Evolutionary conservation across 1,140 invertebrate species (phyloP), one percentile per base, ranked within the genome.

Genomic region (Drosophila trapezifrons): DNA sequence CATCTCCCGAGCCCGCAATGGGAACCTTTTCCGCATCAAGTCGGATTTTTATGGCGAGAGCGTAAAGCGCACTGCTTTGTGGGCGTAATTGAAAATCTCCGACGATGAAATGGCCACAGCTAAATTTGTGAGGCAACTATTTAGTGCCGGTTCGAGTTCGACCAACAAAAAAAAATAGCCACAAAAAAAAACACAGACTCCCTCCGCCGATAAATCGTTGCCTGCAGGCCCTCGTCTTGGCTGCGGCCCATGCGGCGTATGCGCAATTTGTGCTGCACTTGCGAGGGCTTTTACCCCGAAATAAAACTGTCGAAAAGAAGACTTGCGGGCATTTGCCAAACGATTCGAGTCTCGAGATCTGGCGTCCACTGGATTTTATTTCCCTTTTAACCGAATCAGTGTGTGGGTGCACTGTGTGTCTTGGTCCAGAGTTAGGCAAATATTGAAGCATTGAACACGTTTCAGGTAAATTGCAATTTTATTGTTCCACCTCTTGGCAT

Each of bases 381-480:
- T 38, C 22, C 40, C 32, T 60, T 35, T 58, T 27, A 13, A 35
- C 35, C 27, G 37, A 52, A 46, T 46, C 25, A 37, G 43, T 35
- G 22, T 49, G n/a, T 54, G 32, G 60, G 42, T 43, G 42, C n/a
- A 38, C 29, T 35, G 32, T 37, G 25, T 56, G 27, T 55, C 25
- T 40, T 4, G 52, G 35, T n/a, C 35, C 66, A 58, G 52, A 56
- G 75, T 56, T 79, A 65, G 72, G 71, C 84, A 86, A 86, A 86
- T 86, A 86, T 85, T 85, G 81, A 86, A 72, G 73, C 69, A 78
- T 67, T 75, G 82, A 86, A 78, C 83, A 87, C 83, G 83, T 87
- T 84, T 84, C 77, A 69, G 62, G 54, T 70, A 84, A 87, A 87
- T 87, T 87, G 83, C 83, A 84, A 71, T 87, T 87, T 89, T 87